phyloP scores from a whole-genome alignment of 2,797 vertebrate genomes.

The Fundulus diaphanus region DNA sequence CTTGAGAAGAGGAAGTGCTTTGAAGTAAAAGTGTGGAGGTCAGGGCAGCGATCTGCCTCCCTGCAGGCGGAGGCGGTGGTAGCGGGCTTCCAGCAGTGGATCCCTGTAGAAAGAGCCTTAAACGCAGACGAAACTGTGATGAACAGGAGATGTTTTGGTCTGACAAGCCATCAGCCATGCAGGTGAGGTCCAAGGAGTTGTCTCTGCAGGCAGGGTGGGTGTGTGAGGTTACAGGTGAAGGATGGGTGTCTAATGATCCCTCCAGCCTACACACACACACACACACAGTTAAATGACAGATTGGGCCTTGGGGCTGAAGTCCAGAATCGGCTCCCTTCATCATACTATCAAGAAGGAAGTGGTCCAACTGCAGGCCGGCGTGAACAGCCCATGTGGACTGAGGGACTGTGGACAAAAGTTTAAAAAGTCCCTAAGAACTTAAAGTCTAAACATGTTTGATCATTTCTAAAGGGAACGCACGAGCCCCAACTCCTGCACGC shows the following conservation, averaged over 20 bases:
- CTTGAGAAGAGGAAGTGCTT: conserved; percentile 69
- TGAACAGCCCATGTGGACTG: neutral
- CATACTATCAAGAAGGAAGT: conserved; percentile 13
- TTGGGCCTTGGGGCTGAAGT: conserved; percentile 35
- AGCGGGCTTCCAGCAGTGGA: conserved; percentile 32
- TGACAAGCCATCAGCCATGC: conserved; percentile 64
- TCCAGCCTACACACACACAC: conserved; percentile 32
- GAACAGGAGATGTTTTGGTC: conserved; percentile 52
- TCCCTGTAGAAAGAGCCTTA: neutral
- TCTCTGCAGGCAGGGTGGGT: conserved; percentile 22
- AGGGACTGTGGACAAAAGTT: neutral
- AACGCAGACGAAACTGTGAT: neutral
- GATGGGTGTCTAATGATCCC: conserved; percentile 66
- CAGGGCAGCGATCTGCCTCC: conserved; percentile 12
- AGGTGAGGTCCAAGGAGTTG: conserved; percentile 62
- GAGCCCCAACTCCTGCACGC: neutral
- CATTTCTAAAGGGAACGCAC: neutral
- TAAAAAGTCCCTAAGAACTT: neutral
- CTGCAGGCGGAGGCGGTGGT: conserved; percentile 39
- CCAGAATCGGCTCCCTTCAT: conserved; percentile 37
- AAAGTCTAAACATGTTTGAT: neutral
- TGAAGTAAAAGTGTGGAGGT: conserved; percentile 46
- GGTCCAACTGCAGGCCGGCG: neutral
- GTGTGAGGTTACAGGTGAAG: conserved; percentile 34
- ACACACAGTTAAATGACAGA: conserved; percentile 57